Evolutionary conservation across 2,113 vertebrate genomes (phyloP).

Genomic region (Cephalopterus ornatus): DNA sequence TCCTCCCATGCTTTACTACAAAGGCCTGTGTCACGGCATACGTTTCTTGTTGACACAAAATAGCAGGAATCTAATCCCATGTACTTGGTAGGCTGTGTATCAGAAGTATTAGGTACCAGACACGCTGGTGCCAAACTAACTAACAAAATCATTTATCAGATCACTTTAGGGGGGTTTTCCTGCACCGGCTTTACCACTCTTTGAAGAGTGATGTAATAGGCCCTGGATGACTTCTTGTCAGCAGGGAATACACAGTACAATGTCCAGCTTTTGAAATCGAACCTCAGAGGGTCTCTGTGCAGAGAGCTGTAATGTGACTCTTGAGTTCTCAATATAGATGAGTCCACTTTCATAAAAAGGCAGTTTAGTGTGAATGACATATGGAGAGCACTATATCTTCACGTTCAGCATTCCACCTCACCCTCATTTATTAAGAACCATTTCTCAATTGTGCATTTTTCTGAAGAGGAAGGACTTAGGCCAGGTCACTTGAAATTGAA

Average conservation of each 20-base stretch:
- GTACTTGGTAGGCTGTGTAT: conserved; percentile 3
- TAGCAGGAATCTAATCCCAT: conserved; percentile 6
- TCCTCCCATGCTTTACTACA: conserved; percentile 37
- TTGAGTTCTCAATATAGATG: conserved; percentile 20
- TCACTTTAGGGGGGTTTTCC: conserved; percentile 46
- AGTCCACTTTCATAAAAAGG: not conserved
- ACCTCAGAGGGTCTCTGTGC: not conserved
- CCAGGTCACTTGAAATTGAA: not conserved
- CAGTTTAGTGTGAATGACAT: not conserved
- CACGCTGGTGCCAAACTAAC: conserved; percentile 67
- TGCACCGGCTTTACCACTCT: conserved; percentile 1
- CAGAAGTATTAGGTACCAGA: conserved; percentile 43
- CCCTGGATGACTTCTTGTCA: conserved; percentile 39
- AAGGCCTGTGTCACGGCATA: conserved; percentile 35
- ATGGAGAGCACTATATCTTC: not conserved
- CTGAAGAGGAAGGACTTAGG: not conserved
- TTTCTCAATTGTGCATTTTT: not conserved
- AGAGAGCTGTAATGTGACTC: not conserved
- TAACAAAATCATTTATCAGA: conserved; percentile 41
- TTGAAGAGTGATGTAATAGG: conserved; percentile 49
- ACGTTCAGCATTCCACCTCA: not conserved
- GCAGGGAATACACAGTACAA: not conserved
- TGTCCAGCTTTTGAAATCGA: conserved; percentile 51
- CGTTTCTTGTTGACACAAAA: conserved; percentile 49
- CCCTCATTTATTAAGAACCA: not conserved